A percentile compares a stretch with the other conserved stretches of the same genome.
These are phyloP conservation scores for Daphoenositta chrysoptera DNA, from an alignment of 2,113 vertebrate species.

Conservation along the genomic window DNA sequence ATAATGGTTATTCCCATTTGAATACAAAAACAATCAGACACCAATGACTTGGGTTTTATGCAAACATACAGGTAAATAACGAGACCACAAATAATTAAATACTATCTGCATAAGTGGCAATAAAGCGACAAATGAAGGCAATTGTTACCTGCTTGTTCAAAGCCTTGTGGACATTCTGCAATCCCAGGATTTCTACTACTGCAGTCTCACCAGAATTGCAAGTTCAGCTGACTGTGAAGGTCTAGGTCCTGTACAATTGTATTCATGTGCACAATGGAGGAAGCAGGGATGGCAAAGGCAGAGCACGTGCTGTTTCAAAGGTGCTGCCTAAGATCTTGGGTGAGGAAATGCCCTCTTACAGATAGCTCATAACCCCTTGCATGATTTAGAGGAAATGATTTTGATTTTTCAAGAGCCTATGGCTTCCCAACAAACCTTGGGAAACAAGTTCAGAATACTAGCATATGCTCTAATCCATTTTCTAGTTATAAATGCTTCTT, in stretches of 20 bases:
- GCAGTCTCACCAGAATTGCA: not conserved
- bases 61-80: not conserved
- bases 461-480: not conserved
- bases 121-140: not conserved
- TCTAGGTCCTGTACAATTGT: not conserved
- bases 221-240: not conserved
- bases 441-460: not conserved
- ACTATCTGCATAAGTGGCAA: not conserved
- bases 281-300: fast-evolving
- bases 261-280: fast-evolving
- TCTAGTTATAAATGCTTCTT: not conserved
- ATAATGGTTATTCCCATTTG: not conserved
- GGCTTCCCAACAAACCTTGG: not conserved
- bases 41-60: not conserved
- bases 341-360: not conserved
- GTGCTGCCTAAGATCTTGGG: not conserved
- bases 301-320: not conserved
- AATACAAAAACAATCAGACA: not conserved
- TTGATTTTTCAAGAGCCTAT: not conserved
- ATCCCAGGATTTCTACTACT: not conserved
- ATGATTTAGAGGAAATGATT: not conserved
- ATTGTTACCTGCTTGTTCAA: not conserved
- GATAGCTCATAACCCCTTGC: not conserved
- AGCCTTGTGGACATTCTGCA: not conserved
- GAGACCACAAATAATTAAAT: not conserved